Evolutionary conservation across 2,888 invertebrate species (phyloP), one percentile per base, ranked within the genome.

Genomic region (Parthenolecanium corni): DNA sequence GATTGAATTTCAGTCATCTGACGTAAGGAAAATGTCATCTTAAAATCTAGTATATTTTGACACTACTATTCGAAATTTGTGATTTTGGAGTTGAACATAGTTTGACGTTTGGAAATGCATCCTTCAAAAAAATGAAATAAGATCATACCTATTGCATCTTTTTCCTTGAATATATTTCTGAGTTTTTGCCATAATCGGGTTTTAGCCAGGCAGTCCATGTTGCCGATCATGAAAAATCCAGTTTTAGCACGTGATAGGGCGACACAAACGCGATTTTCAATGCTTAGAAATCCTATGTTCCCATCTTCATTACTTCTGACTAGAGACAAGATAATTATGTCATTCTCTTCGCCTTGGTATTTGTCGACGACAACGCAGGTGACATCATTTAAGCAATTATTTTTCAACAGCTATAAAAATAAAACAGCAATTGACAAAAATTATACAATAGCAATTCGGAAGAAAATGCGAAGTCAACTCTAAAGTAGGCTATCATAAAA

Each of bases 301-400:
- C 78, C 77, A 12, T 80, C 77, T 47, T 73, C 71, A 74, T 87
- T 88, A 70, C 83, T 88, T 70, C 89, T 78, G 0, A 90, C 89
- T 14, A 90, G 73, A 0, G 89, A 88, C 65, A 90, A 73, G 67
- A 90, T 77, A 56, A 89, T 82, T 69, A 89, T 86, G 70, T 82
- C 82, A 70, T 80, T 83, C 76, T 88, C 89, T 70, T 87, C 83
- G 0, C 89, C 89, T 75, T 89, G 89, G 69, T 80, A 89, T 71
- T 85, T 87, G 71, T 89, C 89, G 1, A 89, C 82, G 1, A 82
- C 81, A 0, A 81, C 78, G 20, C 86, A 78, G 66, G 78, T 76
- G 3, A 47, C 49, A 20, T 16, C 9, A 24, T n/a, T 23, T 23
- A 20, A 56, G 20, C 21, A 44, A 6, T 31, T 31, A 9, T 23